Conservation (phyloP, 2,797 vertebrate species). For the Heterohyrax brucei region DNA sequence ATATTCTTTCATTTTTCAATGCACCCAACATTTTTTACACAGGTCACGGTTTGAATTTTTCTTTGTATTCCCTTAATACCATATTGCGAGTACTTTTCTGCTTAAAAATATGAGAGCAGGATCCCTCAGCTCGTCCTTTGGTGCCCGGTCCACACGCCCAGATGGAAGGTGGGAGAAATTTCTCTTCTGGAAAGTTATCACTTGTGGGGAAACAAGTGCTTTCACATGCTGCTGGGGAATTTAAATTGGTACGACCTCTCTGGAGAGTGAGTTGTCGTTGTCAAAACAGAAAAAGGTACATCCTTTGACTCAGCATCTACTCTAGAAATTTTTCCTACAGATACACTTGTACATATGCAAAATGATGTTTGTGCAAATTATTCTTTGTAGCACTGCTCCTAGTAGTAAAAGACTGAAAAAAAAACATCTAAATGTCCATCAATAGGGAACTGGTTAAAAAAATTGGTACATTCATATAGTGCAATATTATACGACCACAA, state of each 20-base stretch:
- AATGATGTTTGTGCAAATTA: neutral
- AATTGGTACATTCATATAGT: neutral
- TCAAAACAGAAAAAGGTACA: neutral
- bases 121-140: neutral
- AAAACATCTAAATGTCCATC: neutral
- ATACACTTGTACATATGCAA: neutral
- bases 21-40: neutral
- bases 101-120: constrained; percentile 40
- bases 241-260: neutral
- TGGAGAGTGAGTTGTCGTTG: neutral
- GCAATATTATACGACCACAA: constrained; percentile 37
- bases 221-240: neutral
- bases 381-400: constrained; percentile 13
- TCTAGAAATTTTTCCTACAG: neutral
- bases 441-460: constrained; percentile 6
- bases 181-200: neutral
- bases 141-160: neutral
- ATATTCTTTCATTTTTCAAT: constrained; percentile 10
- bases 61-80: neutral
- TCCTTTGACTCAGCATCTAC: neutral
- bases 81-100: neutral
- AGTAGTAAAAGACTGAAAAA: neutral
- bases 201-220: neutral
- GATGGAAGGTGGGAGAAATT: neutral
- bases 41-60: constrained; percentile 4